Evolutionary conservation across 2,113 vertebrate genomes (phyloP).

Genomic region (Dromiciops gliroides): DNA sequence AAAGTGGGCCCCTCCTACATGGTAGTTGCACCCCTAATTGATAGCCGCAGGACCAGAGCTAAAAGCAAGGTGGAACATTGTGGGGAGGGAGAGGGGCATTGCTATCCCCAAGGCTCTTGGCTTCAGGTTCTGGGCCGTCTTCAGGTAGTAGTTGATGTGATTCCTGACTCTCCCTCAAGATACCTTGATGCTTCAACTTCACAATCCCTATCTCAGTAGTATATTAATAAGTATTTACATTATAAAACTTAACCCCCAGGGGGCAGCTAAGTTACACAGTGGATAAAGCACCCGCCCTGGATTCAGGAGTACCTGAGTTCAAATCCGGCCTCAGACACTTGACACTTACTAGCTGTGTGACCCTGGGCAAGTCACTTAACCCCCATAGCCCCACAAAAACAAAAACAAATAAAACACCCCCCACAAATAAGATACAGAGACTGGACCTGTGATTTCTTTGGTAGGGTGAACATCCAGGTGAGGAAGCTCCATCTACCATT

Average conservation of each 20-base stretch:
- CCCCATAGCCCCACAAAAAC: too few relatives aligned
- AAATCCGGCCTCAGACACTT: too few relatives aligned
- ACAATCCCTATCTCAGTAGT: background rate
- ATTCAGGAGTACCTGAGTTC: too few relatives aligned
- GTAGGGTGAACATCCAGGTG: background rate
- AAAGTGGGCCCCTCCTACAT: background rate
- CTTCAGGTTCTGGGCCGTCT: background rate
- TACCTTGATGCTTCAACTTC: background rate
- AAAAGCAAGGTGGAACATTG: background rate
- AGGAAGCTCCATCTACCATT: background rate
- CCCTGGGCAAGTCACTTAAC: too few relatives aligned
- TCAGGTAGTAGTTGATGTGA: background rate
- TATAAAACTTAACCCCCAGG: background rate
- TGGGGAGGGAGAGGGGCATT: background rate
- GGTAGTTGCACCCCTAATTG: background rate
- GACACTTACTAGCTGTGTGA: too few relatives aligned
- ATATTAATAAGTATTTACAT: background rate
- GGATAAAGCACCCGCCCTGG: too few relatives aligned
- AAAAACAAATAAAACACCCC: too few relatives aligned
- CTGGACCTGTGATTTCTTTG: background rate
- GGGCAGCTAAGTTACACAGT: too few relatives aligned
- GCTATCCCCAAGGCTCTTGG: background rate
- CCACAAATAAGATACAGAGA: background rate
- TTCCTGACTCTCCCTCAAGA: background rate
- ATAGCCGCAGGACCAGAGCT: background rate